Base-by-base conservation (phyloP, 2,888 invertebrate genomes). In the Anaspis maculata region DNA sequence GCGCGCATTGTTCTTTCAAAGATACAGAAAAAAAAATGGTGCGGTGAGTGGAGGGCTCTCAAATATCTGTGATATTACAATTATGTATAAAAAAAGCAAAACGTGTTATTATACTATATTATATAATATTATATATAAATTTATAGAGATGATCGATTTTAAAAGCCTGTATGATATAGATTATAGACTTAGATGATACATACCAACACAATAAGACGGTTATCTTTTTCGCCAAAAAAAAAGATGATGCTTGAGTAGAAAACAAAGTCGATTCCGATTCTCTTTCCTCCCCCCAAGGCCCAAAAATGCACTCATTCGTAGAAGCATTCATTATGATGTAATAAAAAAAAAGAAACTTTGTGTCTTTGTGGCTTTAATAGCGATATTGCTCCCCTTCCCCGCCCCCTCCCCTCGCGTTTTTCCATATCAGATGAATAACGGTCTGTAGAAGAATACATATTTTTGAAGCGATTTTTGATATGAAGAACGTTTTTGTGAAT, bases 341-440 rank as follows among this genome's bases (percentile, higher is more conserved):
- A n/a, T n/a, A n/a, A n/a, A n/a, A n/a, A n/a, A n/a, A 34, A 43
- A 42, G 47, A 44, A 51, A 50, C 48, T 45, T 46, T 40, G 51
- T 51, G 51, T 48, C 49, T 51, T 49, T 45, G 54, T 52, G 52
- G 56, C 55, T 57, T 54, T 55, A 51, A 52, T 51, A 49, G 48
- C 44, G 47, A 45, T 47, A 50, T 44, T 44, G 42, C 48, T 42
- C 45, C 50, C 38, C 42, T 35, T 44, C n/a, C n/a, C n/a, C n/a
- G n/a, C n/a, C n/a, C n/a, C n/a, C n/a, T n/a, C n/a, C n/a, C n/a
- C n/a, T n/a, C n/a, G n/a, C n/a, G n/a, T n/a, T 41, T 22, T 28
- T 28, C 27, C 28, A 39, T 31, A 36, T 39, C 41, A 46, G 34
- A 41, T 44, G 34, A 45, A 43, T 36, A 44, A 36, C 41, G 31